A percentile compares a stretch with the other conserved stretches of the same genome.
Conservation (phyloP, 2,888 invertebrate species). For the Eristalis arbustorum region DNA sequence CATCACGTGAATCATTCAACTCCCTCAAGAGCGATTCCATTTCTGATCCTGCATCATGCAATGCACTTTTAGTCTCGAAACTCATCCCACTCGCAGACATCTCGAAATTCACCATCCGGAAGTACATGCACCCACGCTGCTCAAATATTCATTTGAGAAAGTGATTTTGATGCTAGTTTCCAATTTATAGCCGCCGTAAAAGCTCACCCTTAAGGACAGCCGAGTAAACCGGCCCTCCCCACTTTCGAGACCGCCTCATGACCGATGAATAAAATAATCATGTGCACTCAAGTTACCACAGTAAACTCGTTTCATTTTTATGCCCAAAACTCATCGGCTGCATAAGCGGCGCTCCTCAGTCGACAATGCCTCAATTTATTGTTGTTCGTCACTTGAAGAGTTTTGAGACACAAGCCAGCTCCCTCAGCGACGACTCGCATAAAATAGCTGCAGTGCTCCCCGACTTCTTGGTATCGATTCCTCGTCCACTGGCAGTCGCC, state of each 20-base stretch:
- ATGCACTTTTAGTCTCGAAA: too few relatives aligned
- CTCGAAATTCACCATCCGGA: neutral
- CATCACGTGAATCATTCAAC: too few relatives aligned
- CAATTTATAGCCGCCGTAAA: constrained; percentile 3
- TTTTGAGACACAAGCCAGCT: neutral
- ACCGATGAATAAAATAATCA: constrained; percentile 1
- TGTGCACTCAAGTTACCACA: constrained; percentile 32
- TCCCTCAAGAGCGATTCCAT: too few relatives aligned
- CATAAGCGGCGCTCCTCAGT: constrained; percentile 1
- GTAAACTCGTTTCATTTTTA: constrained; percentile 14
- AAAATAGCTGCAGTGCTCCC: constrained; percentile 1
- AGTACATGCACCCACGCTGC: neutral
- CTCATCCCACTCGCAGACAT: too few relatives aligned
- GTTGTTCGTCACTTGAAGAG: constrained; percentile 26
- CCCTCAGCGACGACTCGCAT: neutral
- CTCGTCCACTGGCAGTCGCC: constrained; percentile 22
- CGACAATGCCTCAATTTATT: constrained; percentile 32
- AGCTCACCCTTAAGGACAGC: neutral
- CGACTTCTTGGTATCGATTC: constrained; percentile 4
- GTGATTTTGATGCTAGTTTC: neutral
- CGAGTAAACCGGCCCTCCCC: neutral
- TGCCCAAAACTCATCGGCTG: neutral
- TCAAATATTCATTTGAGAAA: neutral
- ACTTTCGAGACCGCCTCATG: neutral
- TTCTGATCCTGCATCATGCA: too few relatives aligned